Evolutionary conservation across 2,888 invertebrate genomes (phyloP).

Genomic region (Ochropleura leucogaster): DNA sequence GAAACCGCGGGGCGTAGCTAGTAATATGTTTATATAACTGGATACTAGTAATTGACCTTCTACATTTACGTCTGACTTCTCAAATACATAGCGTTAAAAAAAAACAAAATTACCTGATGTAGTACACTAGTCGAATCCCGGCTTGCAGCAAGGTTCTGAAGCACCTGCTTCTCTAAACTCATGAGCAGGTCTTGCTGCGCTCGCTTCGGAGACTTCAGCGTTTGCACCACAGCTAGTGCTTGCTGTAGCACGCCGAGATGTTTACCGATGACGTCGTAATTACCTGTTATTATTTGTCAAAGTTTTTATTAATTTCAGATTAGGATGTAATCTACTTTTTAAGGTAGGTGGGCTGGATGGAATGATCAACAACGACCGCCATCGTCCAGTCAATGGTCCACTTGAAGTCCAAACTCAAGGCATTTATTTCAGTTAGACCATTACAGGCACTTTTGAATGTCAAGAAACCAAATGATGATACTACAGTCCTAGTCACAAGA

Average conservation of each 20-base stretch:
- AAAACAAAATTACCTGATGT: constrained; percentile 82
- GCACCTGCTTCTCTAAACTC: constrained; percentile 91
- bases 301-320: neutral
- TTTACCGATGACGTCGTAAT: constrained; percentile 83
- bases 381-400: neutral
- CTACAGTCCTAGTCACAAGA: no score
- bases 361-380: neutral
- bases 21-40: no score
- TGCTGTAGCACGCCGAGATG: constrained; percentile 85
- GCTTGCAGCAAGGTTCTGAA: constrained; percentile 89
- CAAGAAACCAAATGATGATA: no score
- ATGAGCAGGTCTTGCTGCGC: constrained; percentile 90
- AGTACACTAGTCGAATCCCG: constrained; percentile 90
- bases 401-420: neutral
- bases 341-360: neutral
- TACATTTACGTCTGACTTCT: no score
- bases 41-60: no score
- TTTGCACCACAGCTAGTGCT: constrained; percentile 89
- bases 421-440: no score
- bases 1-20: no score
- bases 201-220: constrained; percentile 89
- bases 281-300: constrained; percentile 73
- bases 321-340: neutral
- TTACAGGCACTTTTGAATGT: no score
- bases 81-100: no score